phyloP scores from a whole-genome alignment of 2,113 vertebrate species.

The Callopanchax toddi region DNA sequence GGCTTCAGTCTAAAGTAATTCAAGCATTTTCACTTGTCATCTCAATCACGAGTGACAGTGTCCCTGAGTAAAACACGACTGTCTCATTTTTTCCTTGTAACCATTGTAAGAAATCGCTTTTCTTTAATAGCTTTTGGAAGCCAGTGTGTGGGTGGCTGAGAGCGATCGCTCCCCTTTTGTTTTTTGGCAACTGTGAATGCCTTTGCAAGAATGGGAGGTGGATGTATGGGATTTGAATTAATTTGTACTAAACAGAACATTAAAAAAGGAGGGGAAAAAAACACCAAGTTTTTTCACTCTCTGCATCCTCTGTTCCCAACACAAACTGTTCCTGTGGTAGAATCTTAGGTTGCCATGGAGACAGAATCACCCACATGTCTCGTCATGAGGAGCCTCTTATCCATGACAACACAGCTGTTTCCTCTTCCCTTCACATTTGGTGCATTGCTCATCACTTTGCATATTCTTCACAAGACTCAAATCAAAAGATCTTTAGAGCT shows the following conservation, averaged over 20 bases:
- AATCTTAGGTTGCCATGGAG: slow-evolving; percentile 64
- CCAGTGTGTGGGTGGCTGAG: slow-evolving; percentile 18
- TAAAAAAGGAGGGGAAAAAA: background rate
- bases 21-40: slow-evolving; percentile 3
- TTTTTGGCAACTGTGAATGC: slow-evolving; percentile 21
- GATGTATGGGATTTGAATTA: slow-evolving; percentile 38
- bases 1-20: slow-evolving; percentile 1
- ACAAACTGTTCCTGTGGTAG: slow-evolving; percentile 54
- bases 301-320: slow-evolving; percentile 44
- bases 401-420: slow-evolving; percentile 73
- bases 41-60: background rate
- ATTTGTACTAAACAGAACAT: slow-evolving; percentile 20
- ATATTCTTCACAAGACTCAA: slow-evolving; percentile 46
- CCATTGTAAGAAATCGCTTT: background rate
- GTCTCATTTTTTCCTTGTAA: background rate
- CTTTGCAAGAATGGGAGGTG: slow-evolving; percentile 27
- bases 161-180: slow-evolving; percentile 30
- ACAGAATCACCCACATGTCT: slow-evolving; percentile 70
- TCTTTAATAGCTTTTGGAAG: slow-evolving; percentile 13
- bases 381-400: slow-evolving; percentile 65
- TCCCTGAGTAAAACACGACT: slow-evolving; percentile 8
- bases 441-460: slow-evolving; percentile 52
- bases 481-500: slow-evolving; percentile 30
- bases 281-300: slow-evolving; percentile 44
- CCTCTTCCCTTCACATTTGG: slow-evolving; percentile 62